Evolutionary conservation across 1,140 invertebrate species (phyloP), one percentile per base, ranked within the genome.

Genomic region (Heterodera carotae): DNA sequence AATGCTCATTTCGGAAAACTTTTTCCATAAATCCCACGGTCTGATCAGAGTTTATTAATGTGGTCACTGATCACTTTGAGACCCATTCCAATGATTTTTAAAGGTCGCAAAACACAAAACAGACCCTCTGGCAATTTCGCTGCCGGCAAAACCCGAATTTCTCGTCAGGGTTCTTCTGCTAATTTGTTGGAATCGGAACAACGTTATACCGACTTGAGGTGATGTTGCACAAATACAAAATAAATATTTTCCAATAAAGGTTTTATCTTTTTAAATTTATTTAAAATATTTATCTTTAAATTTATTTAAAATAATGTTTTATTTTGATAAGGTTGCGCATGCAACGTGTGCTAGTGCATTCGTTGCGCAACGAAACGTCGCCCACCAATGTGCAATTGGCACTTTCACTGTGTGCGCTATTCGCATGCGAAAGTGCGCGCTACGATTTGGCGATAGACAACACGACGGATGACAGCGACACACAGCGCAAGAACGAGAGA

Each of bases 301-400:
- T 39, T n/a, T n/a, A n/a, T n/a, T n/a, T n/a, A n/a, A 39, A 43
- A 43, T 2, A 1, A 43, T 8, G 6, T 43, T 43, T 1, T 8
- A 43, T 43, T 43, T 56, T 56, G 22, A 56, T 43, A 43, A 29
- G 27, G 86, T 91, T 92, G 2, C 90, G 92, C 67, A 90, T 96
- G 2, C 92, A 94, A 89, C 94, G 95, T 87, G 90, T 95, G 18
- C 89, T 96, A 22, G 93, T 94, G 83, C 93, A 93, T 88, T 93
- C 93, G 5, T 88, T 96, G 27, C 92, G 93, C 90, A 92, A 93
- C 39, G 94, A 96, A 89, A 91, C 91, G 1, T 94, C 96, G 90
- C 91, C 93, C 2, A 90, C 91, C 75, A 96, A 96, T 88, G 93
- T 93, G 6, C 94, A 96, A 83, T 94, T 96, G 92, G 89, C 95